Percentiles rank a stretch among this genome's conserved stretches.
phyloP scores from a whole-genome alignment of 2,888 invertebrate genomes.

The Colostygia pectinataria region DNA sequence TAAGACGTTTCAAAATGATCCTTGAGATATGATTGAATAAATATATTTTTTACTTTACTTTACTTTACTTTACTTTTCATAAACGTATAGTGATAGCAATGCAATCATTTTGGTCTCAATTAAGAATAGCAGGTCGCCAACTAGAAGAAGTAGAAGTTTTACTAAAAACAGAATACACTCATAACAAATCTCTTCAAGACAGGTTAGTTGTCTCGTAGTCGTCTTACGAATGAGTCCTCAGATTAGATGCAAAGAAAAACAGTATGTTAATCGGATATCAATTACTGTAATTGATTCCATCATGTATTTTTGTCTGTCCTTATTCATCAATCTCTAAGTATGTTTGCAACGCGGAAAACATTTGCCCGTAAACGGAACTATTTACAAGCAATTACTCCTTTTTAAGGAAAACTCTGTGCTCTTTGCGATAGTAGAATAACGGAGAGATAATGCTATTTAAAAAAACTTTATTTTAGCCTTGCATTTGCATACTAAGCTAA shows the following conservation, averaged over 20 bases:
- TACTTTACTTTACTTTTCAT: no score
- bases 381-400: slow-evolving; percentile 4
- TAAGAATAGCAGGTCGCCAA: no score
- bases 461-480: no score
- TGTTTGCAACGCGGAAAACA: slow-evolving; percentile 3
- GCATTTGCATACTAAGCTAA: no score
- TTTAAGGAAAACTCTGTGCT: slow-evolving; percentile 1
- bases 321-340: neutral
- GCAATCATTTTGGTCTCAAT: no score
- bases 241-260: slow-evolving; percentile 1
- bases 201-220: no score
- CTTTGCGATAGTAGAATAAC: neutral
- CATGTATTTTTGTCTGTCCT: neutral
- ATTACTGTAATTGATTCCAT: slow-evolving; percentile 14
- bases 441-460: neutral
- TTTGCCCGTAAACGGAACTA: slow-evolving; percentile 3
- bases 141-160: no score
- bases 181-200: neutral
- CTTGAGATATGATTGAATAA: no score
- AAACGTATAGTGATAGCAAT: no score
- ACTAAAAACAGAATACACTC: neutral
- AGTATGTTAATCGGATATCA: slow-evolving; percentile 5
- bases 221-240: neutral
- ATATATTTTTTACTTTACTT: no score
- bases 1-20: no score